These are phyloP conservation scores for Dasypolia templi DNA, from an alignment of 2,888 invertebrate species.

Conservation along the genomic window DNA sequence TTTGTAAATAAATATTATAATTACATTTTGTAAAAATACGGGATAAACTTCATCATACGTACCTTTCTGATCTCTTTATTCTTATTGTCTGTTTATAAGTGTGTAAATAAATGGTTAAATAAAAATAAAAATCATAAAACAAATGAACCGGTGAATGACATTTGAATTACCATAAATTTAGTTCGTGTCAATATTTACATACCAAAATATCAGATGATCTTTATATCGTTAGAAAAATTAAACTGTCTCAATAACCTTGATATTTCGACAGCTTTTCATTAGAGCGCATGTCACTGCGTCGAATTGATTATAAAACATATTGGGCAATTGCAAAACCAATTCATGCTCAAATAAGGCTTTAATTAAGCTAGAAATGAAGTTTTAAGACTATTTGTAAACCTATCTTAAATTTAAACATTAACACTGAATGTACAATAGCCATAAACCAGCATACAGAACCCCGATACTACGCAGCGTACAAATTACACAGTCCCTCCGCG, in stretches of 20 bases:
- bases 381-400: background rate
- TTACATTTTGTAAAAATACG: background rate
- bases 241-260: background rate
- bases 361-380: background rate
- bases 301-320: background rate
- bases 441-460: conserved; percentile 56
- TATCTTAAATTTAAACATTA: background rate
- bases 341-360: no score
- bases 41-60: background rate
- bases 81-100: no score
- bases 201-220: background rate
- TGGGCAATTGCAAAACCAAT: conserved; percentile 1
- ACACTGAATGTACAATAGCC: background rate
- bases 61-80: no score
- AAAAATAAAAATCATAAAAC: no score
- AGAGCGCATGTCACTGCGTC: no score
- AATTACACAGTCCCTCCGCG: conserved; percentile 82
- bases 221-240: background rate
- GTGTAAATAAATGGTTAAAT: no score
- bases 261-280: background rate
- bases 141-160: background rate
- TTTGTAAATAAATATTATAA: no score
- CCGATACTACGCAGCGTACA: conserved; percentile 72
- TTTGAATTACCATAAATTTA: background rate
- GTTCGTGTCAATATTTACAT: background rate